Base-by-base conservation (phyloP, 2,888 invertebrate genomes). In the Drosophila cracens region DNA sequence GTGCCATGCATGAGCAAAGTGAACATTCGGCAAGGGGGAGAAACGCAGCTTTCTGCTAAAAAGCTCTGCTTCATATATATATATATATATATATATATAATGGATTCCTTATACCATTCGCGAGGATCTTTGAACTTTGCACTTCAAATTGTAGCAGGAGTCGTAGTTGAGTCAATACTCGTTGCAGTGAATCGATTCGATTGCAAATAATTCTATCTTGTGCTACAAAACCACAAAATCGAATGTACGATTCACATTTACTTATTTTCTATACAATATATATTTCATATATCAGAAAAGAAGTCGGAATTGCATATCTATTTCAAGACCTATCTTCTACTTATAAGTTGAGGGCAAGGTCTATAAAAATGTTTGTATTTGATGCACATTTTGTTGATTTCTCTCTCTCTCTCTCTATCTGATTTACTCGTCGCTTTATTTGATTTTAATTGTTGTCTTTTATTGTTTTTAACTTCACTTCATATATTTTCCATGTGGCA, bases 1-100 rank as follows among this genome's bases (percentile, higher is more conserved):
- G 84, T 90, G 89, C 90, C 52, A 11, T 25, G 89, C 71, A 66
- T 85, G 13, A 60, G 74, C 68, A 82, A 79, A 54, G 46, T 18
- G 31, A 31, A 8, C 57, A 40, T 21, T 27, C 29, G 29, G 13
- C 56, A 27, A 27, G n/a, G 13, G 56, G 13, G 18, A 21, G 16
- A 53, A 68, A 49, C 51, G 34, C 59, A 46, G 43, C 49, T 40
- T 27, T 27, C 27, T 38, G 36, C 25, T 46, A 16, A 46, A 46
- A 46, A 25, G 21, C 46, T 21, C 16, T 21, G 46, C 13, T 46
- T 7, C 7, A 36, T 38, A 36, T 18, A 38, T 21, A 4, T 3
- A 11, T 21, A 21, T 13, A 11, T n/a, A 11, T 21, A 11, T 13
- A 21, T 21, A 40, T 10, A 36, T 36, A 36, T 51, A 31, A 21